Base-by-base conservation (phyloP, 2,797 vertebrate species). In the Sebastes nivosus region DNA sequence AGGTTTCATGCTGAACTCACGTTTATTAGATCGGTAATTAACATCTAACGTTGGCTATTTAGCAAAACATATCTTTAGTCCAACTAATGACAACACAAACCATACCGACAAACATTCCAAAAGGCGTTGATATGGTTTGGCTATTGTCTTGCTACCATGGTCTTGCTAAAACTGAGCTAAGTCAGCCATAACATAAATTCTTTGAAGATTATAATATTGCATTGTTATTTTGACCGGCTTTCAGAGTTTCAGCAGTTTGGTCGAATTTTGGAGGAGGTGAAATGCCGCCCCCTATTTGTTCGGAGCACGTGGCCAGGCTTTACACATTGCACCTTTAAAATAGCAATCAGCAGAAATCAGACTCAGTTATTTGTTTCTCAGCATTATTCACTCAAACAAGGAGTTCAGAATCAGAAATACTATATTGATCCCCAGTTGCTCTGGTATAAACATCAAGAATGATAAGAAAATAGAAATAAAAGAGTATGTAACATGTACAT, bases 341-440 rank as follows among this genome's bases (percentile, higher is more conserved):
- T 2, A 71, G 18, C 25, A 67, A 4, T 12, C 42, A 14, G n/a
- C 27, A 75, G 30, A 42, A 67, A 64, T 38, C 25, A 29, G 13
- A 79, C 29, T 67, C 18, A 61, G 18, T 32, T 20, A n/a, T 34
- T 66, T 68, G n/a, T 34, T 67, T 64, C 52, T 38, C 60, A 67
- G 9, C 8, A 30, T 70, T 22, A 58, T 50, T 64, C 11, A 24
- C 27, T 61, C n/a, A 24, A 42, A 70, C 13, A 65, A 65, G 1
- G 42, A 46, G 7, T 46, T 18, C 16, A 18, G 42, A 46, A 46
- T 46, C 16, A 46, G 42, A 46, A 46, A 46, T 46, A 46, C 42
- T 46, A 46, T 46, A 46, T 46, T 18, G 42, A 46, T 46, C 16
- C 3, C 42, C 16, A 46, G 16, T 46, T 46, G 42, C 42, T 18